Evolutionary conservation across 2,888 invertebrate species (phyloP).

Genomic region (Theretra japonica): DNA sequence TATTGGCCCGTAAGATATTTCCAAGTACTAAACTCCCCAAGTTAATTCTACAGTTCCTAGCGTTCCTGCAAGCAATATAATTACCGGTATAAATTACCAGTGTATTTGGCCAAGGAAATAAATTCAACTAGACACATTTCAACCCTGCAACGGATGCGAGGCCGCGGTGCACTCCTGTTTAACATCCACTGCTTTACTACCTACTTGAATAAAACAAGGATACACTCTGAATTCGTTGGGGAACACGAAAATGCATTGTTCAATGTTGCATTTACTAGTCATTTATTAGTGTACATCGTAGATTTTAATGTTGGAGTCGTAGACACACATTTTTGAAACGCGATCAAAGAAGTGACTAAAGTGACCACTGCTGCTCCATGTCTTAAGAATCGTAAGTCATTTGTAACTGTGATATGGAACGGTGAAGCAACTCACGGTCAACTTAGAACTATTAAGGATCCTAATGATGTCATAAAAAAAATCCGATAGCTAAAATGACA

Average conservation of each 20-base stretch:
- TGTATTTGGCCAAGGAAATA: neutral
- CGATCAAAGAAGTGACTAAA: too few relatives aligned
- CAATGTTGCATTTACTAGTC: neutral
- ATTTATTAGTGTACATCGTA: neutral
- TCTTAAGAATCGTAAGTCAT: too few relatives aligned
- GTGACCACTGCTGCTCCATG: too few relatives aligned
- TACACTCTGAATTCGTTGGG: neutral
- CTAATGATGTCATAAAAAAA: too few relatives aligned
- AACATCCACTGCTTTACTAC: slow-evolving; percentile 11
- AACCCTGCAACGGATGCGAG: neutral
- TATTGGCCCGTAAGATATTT: too few relatives aligned
- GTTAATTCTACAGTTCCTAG: neutral
- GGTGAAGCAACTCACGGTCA: too few relatives aligned
- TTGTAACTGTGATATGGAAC: too few relatives aligned
- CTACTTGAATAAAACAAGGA: slow-evolving; percentile 14
- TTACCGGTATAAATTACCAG: neutral
- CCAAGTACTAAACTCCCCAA: too few relatives aligned
- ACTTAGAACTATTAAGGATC: too few relatives aligned
- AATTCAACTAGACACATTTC: neutral
- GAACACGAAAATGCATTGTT: slow-evolving; percentile 13
- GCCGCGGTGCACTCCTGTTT: neutral
- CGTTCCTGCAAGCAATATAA: neutral
- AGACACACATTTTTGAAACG: too few relatives aligned
- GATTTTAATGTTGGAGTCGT: too few relatives aligned
- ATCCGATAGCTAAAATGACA: too few relatives aligned